These are phyloP conservation scores for Capitulum mitella DNA, from an alignment of 2,888 invertebrate genomes.

Conservation along the genomic window DNA sequence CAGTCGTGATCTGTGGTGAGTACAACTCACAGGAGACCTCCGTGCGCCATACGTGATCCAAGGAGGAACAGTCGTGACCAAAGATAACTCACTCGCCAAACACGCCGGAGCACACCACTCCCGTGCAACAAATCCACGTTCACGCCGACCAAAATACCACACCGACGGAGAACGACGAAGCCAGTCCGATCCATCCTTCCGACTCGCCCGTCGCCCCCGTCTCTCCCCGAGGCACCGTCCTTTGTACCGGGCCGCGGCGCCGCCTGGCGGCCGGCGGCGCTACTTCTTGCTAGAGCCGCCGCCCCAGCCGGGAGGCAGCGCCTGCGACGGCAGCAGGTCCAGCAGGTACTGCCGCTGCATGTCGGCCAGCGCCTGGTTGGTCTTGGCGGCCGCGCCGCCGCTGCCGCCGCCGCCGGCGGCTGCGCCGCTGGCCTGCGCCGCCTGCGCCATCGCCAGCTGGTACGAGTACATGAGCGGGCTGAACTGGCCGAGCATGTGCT, in stretches of 20 bases:
- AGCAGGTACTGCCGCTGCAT: conserved; percentile 86
- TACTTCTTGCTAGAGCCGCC: not conserved
- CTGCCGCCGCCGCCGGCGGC: conserved; percentile 36
- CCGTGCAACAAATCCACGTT: too few relatives aligned
- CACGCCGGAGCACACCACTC: too few relatives aligned
- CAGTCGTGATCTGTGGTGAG: too few relatives aligned
- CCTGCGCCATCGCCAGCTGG: conserved; percentile 60
- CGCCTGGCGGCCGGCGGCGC: not conserved
- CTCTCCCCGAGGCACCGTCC: not conserved
- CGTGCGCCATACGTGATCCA: too few relatives aligned
- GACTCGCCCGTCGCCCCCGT: not conserved
- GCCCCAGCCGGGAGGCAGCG: conserved; percentile 24
- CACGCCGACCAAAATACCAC: too few relatives aligned
- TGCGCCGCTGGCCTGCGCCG: conserved; percentile 43
- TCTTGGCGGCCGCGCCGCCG: conserved; percentile 28
- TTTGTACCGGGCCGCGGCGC: not conserved
- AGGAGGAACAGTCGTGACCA: too few relatives aligned
- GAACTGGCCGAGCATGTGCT: conserved; percentile 57
- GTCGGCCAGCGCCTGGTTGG: conserved; percentile 47
- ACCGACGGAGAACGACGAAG: too few relatives aligned
- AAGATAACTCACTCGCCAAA: too few relatives aligned
- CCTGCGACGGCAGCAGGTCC: conserved; percentile 74
- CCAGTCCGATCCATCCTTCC: too few relatives aligned
- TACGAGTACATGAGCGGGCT: conserved; percentile 75
- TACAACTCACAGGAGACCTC: too few relatives aligned